Evolutionary conservation across 2,113 vertebrate species (phyloP), one percentile per base, ranked within the genome.

Genomic region (Gavia stellata): DNA sequence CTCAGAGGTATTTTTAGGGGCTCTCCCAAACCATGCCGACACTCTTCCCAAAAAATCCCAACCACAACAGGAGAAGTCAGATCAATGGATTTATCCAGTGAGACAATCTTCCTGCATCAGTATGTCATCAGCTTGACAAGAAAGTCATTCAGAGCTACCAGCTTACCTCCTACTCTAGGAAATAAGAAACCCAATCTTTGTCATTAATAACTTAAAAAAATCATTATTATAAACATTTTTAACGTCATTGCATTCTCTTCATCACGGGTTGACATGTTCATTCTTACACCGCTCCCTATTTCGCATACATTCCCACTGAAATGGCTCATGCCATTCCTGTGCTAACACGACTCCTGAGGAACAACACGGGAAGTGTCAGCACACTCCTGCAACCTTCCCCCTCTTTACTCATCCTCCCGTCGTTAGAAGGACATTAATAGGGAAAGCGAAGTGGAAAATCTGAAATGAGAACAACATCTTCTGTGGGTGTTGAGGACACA

Each of bases 281-380:
- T 8, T 31, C 24, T 25, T 15, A 50, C 6, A 13, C 42, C 0
- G 4, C 52, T 75, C 47, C 44, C 34, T 29, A 3, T n/a, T 63
- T 65, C 4, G 3, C 7, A 3, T 0, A 15, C 4, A 4, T n/a
- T 77, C 25, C 36, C 18, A 15, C 12, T 26, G 38, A 45, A 71
- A 63, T 0, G 1, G 31, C 26, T 77, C 1, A 1, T 8, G n/a
- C 23, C 1, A 0, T 21, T 75, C 66, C 56, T 65, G 36, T 12
- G 47, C 45, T 45, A 45, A 86, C n/a, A 28, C 0, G 5, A n/a
- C n/a, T 68, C 44, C 67, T 2, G 3, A 78, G 59, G 40, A 81
- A 19, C 20, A 90, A 61, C 40, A 36, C 0, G 1, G 28, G 24
- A 79, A 31, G 11, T 2, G 38, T 19, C 59, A 24, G 31, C 28